These are phyloP conservation scores for Rattus norvegicus DNA, from an alignment of 2,113 vertebrate genomes.

Conservation along the genomic window DNA sequence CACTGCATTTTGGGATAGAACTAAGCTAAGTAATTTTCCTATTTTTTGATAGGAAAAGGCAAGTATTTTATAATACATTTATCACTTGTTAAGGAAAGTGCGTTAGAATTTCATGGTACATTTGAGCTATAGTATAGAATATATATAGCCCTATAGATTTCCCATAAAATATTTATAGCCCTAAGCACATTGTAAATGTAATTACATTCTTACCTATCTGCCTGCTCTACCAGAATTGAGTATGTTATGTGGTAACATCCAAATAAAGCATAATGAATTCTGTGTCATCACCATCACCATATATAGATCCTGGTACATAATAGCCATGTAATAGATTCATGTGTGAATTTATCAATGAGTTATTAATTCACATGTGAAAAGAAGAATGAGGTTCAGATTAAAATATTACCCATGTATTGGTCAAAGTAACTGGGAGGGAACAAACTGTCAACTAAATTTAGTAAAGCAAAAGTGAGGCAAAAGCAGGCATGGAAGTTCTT, in stretches of 20 bases:
- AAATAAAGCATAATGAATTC: not conserved
- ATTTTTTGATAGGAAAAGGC: not conserved
- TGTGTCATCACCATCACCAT: not conserved
- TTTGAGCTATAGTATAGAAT: not conserved
- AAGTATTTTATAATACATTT: not conserved
- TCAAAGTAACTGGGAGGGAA: not conserved
- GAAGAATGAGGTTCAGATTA: slow-evolving; percentile 23
- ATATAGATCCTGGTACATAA: not conserved
- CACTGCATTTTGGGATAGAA: slow-evolving; percentile 10
- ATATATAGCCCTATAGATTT: not conserved
- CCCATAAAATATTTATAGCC: not conserved
- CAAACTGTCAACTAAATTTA: slow-evolving; percentile 2
- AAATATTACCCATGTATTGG: not conserved
- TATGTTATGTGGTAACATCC: slow-evolving; percentile 3
- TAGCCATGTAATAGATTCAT: not conserved
- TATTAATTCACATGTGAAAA: slow-evolving; percentile 8
- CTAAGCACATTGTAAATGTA: not conserved
- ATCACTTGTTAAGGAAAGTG: slow-evolving; percentile 12
- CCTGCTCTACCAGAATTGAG: not conserved
- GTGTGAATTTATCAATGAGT: not conserved
- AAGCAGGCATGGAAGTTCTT: not conserved
- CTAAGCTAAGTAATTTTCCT: not conserved
- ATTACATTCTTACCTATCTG: not conserved
- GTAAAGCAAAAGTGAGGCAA: not conserved
- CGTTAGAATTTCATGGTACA: not conserved